Base-by-base conservation (phyloP, 1,140 invertebrate genomes). In the Helicoverpa armigera region DNA sequence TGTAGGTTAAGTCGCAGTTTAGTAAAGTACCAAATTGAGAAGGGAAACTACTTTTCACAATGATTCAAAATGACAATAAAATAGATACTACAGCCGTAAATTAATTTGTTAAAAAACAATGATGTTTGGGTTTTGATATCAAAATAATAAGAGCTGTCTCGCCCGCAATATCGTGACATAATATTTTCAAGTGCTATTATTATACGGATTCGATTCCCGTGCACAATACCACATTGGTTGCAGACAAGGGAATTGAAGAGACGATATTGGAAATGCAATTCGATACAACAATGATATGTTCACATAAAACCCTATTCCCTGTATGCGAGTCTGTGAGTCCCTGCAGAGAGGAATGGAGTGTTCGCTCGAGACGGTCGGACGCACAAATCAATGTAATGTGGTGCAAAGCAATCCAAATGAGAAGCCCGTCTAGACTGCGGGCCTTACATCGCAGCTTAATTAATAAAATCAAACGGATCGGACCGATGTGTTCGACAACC, bases 371-470 rank as follows among this genome's bases (percentile, higher is more conserved):
- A 81, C 81, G 81, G 83, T 82, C 81, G 82, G 80, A 70, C 79
- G 84, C 82, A 87, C 87, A 88, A 89, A 89, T 89, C 87, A 88
- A 89, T 87, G 86, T 87, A 87, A 86, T 87, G 83, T 83, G 77
- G 61, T 56, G 76, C 31, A 79, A 79, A 79, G 76, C 63, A 56
- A 70, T 69, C 63, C 61, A 43, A 58, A 70, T 79, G 58, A 81
- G 81, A 83, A 82, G 60, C 67, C 75, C 79, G 85, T 85, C 83
- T 89, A 88, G 85, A 86, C 87, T 82, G 65, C 69, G 48, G 35
- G 82, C 65, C 56, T 72, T 79, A 75, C 58, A 63, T 54, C 23
- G 61, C 31, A 56, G 81, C 58, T 83, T 78, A 85, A 86, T 84
- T 86, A 88, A 85, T 81, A 82, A 80, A 83, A 82, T 84, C 74